These are phyloP conservation scores for Muscicapa comitata DNA, from an alignment of 2,797 vertebrate species.

Conservation along the genomic window DNA sequence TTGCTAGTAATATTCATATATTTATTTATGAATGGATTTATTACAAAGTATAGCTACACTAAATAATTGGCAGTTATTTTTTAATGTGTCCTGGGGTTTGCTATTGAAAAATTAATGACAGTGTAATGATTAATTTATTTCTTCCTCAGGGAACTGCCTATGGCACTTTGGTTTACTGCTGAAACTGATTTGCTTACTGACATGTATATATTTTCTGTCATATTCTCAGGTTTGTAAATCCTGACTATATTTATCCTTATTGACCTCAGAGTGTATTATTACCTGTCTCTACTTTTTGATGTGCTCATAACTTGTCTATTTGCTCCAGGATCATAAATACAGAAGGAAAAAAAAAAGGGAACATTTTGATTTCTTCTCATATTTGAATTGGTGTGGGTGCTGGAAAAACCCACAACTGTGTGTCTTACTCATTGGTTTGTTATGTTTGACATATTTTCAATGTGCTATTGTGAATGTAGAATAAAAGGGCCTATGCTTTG, in stretches of 20 bases:
- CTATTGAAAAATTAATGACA: neutral
- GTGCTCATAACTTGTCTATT: neutral
- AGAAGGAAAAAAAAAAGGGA: neutral
- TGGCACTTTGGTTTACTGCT: conserved; percentile 89
- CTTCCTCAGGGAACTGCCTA: conserved; percentile 82
- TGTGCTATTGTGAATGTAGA: neutral
- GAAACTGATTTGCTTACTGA: conserved; percentile 85
- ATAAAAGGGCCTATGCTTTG: neutral
- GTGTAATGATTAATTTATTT: conserved; percentile 1
- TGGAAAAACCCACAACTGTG: neutral
- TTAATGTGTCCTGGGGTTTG: neutral
- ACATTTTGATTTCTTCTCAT: neutral
- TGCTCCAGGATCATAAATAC: neutral
- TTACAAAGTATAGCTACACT: neutral
- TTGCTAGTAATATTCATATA: neutral
- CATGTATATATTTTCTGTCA: conserved; percentile 89
- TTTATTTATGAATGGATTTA: neutral
- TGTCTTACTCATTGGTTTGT: neutral
- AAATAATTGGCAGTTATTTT: neutral
- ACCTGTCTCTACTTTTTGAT: neutral
- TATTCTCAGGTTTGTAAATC: conserved; percentile 86
- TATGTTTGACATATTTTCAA: neutral
- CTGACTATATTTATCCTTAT: neutral
- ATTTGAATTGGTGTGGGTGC: neutral
- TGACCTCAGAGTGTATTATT: neutral